Percentiles rank a stretch among this genome's conserved stretches.
phyloP scores from a whole-genome alignment of 2,888 invertebrate genomes.

The Acleris sparsana region DNA sequence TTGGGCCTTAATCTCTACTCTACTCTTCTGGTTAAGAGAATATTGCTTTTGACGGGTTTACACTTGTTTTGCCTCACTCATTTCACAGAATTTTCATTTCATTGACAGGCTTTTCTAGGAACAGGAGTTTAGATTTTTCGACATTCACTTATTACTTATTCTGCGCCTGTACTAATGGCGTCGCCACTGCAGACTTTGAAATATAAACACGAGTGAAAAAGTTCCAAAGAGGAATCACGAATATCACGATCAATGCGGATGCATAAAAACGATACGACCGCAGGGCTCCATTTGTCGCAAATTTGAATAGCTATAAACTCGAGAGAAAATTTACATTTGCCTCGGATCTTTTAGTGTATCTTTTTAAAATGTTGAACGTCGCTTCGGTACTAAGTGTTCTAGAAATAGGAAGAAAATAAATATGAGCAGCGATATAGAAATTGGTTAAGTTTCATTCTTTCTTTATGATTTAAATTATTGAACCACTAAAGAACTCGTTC shows the following conservation, averaged over 20 bases:
- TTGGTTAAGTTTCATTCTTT: no score
- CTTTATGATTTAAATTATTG: no score
- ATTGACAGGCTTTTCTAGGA: no score
- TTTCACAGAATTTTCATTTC: no score
- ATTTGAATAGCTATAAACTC: constrained; percentile 22
- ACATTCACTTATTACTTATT: no score
- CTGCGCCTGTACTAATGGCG: no score
- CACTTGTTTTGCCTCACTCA: no score
- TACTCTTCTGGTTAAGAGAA: no score
- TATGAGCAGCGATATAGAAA: background rate
- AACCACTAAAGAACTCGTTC: no score
- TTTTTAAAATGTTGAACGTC: constrained; percentile 17
- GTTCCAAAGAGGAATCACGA: background rate
- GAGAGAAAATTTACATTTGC: constrained; percentile 19
- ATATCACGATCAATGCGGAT: constrained; percentile 9
- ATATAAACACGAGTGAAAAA: background rate
- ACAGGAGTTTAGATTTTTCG: no score
- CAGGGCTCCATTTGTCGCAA: constrained; percentile 18
- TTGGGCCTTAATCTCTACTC: no score
- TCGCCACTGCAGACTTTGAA: background rate
- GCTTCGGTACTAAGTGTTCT: background rate
- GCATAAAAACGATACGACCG: constrained; percentile 14
- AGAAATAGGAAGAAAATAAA: background rate
- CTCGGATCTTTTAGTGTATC: constrained; percentile 8
- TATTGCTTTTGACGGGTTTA: no score